Evolutionary conservation across 2,113 vertebrate genomes (phyloP), one percentile per base, ranked within the genome.

Genomic region (Bubo bubo): DNA sequence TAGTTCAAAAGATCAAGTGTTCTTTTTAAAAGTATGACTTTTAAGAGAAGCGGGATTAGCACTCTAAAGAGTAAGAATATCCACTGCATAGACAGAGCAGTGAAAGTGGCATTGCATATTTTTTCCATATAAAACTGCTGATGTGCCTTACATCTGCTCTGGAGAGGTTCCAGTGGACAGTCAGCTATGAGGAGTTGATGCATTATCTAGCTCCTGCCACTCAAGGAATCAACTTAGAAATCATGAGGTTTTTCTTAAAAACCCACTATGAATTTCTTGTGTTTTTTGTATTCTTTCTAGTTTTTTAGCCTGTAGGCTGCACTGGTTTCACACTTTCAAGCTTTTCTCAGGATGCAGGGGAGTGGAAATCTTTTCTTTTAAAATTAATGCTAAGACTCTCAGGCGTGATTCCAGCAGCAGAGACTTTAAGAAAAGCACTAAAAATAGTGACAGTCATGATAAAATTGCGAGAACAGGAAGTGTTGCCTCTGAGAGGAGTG

Each of bases 381-480:
- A 94, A 95, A 94, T 81, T 77, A 95, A 84, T 86, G 60, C 95
- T 67, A 71, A 84, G 71, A 56, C 39, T 87, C 49, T 94, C 49
- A 76, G 92, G 89, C 49, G 0, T 88, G 79, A 91, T 89, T 96
- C 86, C 72, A 93, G 86, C 63, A 83, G 75, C 74, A 92, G 56
- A 92, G 79, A 59, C 92, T 94, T 37, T 43, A 80, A 88, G 86
- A 67, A 81, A 88, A 86, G 68, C 79, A 59, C 88, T 93, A 95
- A 92, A 97, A 97, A 90, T 95, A 95, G 95, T 56, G 79, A 62
- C 75, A 91, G 66, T 92, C 86, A 88, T 59, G 92, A 90, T 95
- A 95, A 97, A 96, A 96, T 93, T 97, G 92, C 4, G 17, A 93
- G 85, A 94, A 90, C 95, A 94, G 95, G 92, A 96, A 97, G 92